A percentile compares a stretch with the other conserved stretches of the same genome.
Evolutionary conservation across 2,113 vertebrate genomes (phyloP).

Genomic region (Phaethon lepturus): DNA sequence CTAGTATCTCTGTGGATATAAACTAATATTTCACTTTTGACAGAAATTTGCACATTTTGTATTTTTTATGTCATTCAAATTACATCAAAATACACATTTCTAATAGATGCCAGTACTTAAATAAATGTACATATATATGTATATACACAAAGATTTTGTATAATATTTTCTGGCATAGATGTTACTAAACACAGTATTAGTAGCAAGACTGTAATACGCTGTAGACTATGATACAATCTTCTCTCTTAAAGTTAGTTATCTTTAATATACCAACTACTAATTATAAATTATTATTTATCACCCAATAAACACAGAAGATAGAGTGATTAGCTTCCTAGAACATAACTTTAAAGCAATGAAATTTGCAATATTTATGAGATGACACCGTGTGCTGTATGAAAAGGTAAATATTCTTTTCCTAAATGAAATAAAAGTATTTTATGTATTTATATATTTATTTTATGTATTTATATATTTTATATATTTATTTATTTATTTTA

Average conservation of each 20-base stretch:
- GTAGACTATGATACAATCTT: constrained; percentile 8
- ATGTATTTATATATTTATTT: too few relatives aligned
- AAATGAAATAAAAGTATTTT: background rate
- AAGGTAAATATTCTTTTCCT: background rate
- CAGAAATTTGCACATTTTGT: background rate
- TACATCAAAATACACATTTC: background rate
- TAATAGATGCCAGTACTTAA: background rate
- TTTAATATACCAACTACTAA: constrained; percentile 2
- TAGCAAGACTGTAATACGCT: background rate
- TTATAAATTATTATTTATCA: constrained; percentile 44
- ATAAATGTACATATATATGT: background rate
- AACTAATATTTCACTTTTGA: background rate
- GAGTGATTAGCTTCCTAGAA: background rate
- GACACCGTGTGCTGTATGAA: background rate
- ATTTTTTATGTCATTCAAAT: background rate
- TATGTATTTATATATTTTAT: too few relatives aligned
- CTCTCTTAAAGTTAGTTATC: background rate
- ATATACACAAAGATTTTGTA: background rate
- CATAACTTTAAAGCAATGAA: background rate
- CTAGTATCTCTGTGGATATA: background rate
- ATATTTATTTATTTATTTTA: too few relatives aligned
- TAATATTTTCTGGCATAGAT: background rate
- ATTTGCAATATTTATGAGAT: background rate
- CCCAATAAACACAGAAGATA: constrained; percentile 6
- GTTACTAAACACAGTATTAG: background rate